Evolutionary conservation across 1,140 invertebrate genomes (phyloP).

Genomic region (Hycleus phaleratus): DNA sequence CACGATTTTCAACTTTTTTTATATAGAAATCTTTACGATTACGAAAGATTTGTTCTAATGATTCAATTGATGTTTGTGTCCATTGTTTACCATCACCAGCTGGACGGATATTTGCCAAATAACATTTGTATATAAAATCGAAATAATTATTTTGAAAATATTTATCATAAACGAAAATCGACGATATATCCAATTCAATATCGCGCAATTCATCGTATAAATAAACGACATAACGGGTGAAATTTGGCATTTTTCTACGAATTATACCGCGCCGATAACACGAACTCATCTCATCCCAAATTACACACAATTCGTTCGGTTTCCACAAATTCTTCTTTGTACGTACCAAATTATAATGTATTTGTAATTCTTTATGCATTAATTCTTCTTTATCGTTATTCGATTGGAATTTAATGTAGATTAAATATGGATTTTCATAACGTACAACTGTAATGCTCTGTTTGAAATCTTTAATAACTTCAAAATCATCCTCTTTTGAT

Average conservation of each 20-base stretch:
- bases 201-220: conserved; percentile 19
- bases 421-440: conserved; percentile 18
- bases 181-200: conserved; percentile 2
- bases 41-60: conserved; percentile 17
- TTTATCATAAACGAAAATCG: conserved; percentile 15
- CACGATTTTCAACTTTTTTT: conserved; percentile 9
- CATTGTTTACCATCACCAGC: conserved; percentile 23
- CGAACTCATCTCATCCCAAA: neutral
- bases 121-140: conserved; percentile 11
- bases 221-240: conserved; percentile 12
- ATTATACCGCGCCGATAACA: conserved; percentile 15
- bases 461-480: neutral
- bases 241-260: neutral
- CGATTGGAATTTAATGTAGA: conserved; percentile 22
- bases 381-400: conserved; percentile 12
- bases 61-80: conserved; percentile 23
- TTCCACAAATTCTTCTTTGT: conserved; percentile 19
- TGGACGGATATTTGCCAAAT: conserved; percentile 22
- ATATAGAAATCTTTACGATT: conserved; percentile 4
- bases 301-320: conserved; percentile 15
- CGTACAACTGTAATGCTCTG: conserved; percentile 15
- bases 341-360: conserved; percentile 17
- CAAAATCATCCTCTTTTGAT: neutral
- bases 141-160: conserved; percentile 17
- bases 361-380: conserved; percentile 22